Evolutionary conservation across 2,888 invertebrate genomes (phyloP).

Genomic region (Iphiclides podalirius): DNA sequence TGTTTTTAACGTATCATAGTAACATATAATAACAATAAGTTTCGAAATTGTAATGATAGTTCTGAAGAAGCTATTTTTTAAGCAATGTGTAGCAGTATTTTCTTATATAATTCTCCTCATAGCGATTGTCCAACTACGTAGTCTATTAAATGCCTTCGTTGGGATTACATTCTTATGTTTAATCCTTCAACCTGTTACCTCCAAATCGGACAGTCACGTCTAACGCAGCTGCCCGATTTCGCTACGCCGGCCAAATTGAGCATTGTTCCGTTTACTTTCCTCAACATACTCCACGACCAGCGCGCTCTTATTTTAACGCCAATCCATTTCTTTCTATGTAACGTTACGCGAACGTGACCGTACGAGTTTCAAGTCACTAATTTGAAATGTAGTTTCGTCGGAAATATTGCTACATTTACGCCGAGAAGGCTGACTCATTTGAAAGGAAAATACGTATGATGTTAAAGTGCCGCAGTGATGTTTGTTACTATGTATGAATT

Average conservation of each 20-base stretch:
- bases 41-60: too few relatives aligned
- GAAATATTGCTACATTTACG: slow-evolving; percentile 18
- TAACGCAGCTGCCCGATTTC: slow-evolving; percentile 15
- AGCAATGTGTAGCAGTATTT: too few relatives aligned
- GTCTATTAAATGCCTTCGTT: background rate
- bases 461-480: background rate
- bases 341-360: slow-evolving; percentile 54
- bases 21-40: too few relatives aligned
- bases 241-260: slow-evolving; percentile 21
- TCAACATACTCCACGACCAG: slow-evolving; percentile 2
- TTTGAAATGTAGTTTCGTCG: slow-evolving; percentile 43
- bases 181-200: slow-evolving; percentile 21
- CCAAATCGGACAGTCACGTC: slow-evolving; percentile 21
- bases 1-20: too few relatives aligned
- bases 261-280: slow-evolving; percentile 24
- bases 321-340: slow-evolving; percentile 24
- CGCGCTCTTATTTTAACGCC: slow-evolving; percentile 16
- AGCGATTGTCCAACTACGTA: background rate
- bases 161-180: slow-evolving; percentile 15
- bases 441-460: background rate
- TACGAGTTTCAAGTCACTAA: slow-evolving; percentile 53
- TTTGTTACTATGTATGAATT: too few relatives aligned
- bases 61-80: too few relatives aligned
- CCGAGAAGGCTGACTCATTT: slow-evolving; percentile 1
- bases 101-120: too few relatives aligned